Base-by-base conservation (phyloP, 2,113 vertebrate species). In the Cygnus atratus region DNA sequence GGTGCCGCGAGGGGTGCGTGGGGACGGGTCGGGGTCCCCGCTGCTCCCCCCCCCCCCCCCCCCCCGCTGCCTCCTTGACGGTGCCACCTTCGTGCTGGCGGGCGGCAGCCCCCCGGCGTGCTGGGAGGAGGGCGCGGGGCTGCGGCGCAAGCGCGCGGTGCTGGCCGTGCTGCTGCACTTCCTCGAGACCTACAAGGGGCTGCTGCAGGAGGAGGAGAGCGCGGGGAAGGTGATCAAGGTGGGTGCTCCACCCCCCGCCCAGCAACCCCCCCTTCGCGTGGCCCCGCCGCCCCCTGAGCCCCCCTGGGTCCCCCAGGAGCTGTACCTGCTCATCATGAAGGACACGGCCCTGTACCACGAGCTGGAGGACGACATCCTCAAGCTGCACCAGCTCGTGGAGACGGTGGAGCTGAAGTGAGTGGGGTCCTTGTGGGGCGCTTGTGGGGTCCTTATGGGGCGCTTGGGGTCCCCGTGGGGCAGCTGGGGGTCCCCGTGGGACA, bases 141-240 rank as follows among this genome's bases (percentile, higher is more conserved):
- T 92, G 96, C 96, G 41, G 95, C 98, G 98, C 97, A 99, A 99
- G 96, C 98, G 98, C 94, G 99, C 99, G 5, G 99, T 99, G 72
- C 98, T 99, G 65, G 98, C 97, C 21, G 98, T 99, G 87, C 98
- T 99, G 46, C 99, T 99, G 85, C 98, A 99, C 44, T 99, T 99
- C 97, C 97, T 99, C 97, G 99, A 99, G 87, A 99, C 98, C 10
- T 99, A 99, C 98, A 98, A 99, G 93, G 99, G 99, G 72, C 98
- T 99, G 68, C 97, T 99, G 90, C 99, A 99, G 97, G 99, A 99
- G 97, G 99, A 99, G 94, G 99, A 82, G 98, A 99, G 96, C 74
- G 98, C 96, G 43, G 98, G 98, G 96, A 98, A 98, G 97, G 97
- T 99, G 89, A 99, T 99, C 79, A 99, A 99, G 99, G 99, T 99